phyloP scores from a whole-genome alignment of 2,888 invertebrate species.

The Rapana venosa region DNA sequence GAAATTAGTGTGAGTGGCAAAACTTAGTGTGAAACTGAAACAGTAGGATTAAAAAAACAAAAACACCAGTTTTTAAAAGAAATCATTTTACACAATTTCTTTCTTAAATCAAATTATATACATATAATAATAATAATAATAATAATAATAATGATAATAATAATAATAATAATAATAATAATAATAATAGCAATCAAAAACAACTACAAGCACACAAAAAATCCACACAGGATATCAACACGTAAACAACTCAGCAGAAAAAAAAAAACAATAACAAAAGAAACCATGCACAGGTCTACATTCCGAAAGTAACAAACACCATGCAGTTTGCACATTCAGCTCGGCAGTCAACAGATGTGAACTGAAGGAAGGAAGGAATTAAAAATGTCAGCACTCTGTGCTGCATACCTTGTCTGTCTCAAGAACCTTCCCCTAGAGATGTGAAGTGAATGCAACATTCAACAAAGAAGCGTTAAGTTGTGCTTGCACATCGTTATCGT shows the following conservation, averaged over 20 bases:
- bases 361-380: neutral
- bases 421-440: conserved; percentile 61
- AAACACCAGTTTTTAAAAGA: no score
- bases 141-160: no score
- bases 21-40: no score
- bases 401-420: conserved; percentile 69
- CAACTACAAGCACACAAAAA: no score
- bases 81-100: no score
- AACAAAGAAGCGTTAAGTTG: neutral
- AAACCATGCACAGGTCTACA: neutral
- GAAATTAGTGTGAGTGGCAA: no score
- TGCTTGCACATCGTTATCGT: neutral
- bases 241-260: neutral
- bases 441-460: conserved; percentile 34
- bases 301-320: neutral
- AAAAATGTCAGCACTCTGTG: neutral
- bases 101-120: no score
- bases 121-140: no score
- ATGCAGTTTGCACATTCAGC: neutral
- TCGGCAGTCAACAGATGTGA: neutral
- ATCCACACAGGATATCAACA: no score
- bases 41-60: no score
- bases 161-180: no score
- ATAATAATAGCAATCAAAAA: no score
- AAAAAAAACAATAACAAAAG: neutral